Evolutionary conservation across 2,888 invertebrate species (phyloP).

Genomic region (Drosophila austrosaltans): DNA sequence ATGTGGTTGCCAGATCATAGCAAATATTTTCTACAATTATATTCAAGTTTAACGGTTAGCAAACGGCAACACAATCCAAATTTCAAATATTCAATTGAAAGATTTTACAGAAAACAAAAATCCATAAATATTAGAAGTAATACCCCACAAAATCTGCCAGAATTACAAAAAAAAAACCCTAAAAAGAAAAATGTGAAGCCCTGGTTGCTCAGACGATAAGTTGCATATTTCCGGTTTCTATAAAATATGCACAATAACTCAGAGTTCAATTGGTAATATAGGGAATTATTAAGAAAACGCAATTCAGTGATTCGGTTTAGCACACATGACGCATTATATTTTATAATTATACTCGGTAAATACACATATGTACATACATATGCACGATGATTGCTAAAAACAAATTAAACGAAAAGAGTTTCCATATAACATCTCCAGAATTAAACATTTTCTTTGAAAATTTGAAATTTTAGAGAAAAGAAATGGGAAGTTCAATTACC

Average conservation of each 20-base stretch:
- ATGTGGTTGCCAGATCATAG: not conserved
- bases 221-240: not conserved
- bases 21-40: not conserved
- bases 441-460: too few species aligned
- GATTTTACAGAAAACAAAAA: too few species aligned
- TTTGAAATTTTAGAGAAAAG: too few species aligned
- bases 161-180: too few species aligned
- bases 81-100: too few species aligned
- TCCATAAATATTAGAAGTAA: too few species aligned
- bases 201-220: not conserved
- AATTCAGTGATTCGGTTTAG: not conserved
- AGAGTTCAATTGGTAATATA: slow-evolving; percentile 2
- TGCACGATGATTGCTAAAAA: not conserved
- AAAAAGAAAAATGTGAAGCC: too few species aligned
- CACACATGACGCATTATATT: slow-evolving; percentile 13
- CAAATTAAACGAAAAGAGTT: not conserved
- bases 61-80: too few species aligned
- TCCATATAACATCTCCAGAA: not conserved
- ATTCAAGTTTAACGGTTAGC: too few species aligned
- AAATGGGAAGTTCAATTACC: too few species aligned
- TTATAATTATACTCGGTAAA: not conserved
- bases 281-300: slow-evolving; percentile 5
- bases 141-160: too few species aligned
- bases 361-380: not conserved
- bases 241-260: not conserved